Percentiles rank a stretch among this genome's conserved stretches.
phyloP scores from a whole-genome alignment of 2,113 vertebrate genomes.

The Athene noctua region DNA sequence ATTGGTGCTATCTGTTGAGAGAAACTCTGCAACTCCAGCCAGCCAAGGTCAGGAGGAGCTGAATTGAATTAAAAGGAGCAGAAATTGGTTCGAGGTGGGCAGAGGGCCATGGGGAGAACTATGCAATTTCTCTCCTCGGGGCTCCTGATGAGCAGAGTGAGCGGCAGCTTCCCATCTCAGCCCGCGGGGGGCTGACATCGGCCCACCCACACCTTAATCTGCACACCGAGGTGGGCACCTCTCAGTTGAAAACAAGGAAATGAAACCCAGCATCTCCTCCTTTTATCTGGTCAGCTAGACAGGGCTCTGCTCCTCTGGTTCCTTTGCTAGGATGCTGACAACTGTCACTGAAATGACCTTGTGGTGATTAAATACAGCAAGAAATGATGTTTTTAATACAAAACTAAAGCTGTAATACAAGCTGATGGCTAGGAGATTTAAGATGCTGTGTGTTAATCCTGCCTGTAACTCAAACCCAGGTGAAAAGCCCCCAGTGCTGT shows the following conservation, averaged over 20 bases:
- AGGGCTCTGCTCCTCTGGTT: neutral
- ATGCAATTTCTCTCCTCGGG: constrained; percentile 58
- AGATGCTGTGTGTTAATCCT: neutral
- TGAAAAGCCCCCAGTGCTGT: neutral
- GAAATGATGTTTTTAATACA: constrained; percentile 41
- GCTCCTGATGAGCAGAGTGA: constrained; percentile 24
- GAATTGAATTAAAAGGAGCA: constrained; percentile 76
- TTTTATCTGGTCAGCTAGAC: constrained; percentile 53
- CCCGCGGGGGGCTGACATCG: neutral
- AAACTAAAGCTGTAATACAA: neutral
- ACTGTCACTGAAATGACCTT: constrained; percentile 52
- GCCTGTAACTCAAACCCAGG: neutral
- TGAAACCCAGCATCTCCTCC: constrained; percentile 36
- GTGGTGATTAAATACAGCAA: constrained; percentile 51
- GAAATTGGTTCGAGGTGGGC: constrained; percentile 70
- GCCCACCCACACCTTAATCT: constrained; percentile 14
- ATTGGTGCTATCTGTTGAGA: constrained; percentile 79
- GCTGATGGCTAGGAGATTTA: constrained; percentile 13
- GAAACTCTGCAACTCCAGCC: constrained; percentile 71
- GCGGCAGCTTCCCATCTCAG: neutral
- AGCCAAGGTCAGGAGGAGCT: constrained; percentile 70
- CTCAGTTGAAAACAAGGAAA: constrained; percentile 51
- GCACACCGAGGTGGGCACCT: constrained; percentile 3
- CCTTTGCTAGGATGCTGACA: constrained; percentile 9
- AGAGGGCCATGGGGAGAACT: constrained; percentile 34